Evolutionary conservation across 2,113 vertebrate species (phyloP).

Genomic region (Callipepla squamata): DNA sequence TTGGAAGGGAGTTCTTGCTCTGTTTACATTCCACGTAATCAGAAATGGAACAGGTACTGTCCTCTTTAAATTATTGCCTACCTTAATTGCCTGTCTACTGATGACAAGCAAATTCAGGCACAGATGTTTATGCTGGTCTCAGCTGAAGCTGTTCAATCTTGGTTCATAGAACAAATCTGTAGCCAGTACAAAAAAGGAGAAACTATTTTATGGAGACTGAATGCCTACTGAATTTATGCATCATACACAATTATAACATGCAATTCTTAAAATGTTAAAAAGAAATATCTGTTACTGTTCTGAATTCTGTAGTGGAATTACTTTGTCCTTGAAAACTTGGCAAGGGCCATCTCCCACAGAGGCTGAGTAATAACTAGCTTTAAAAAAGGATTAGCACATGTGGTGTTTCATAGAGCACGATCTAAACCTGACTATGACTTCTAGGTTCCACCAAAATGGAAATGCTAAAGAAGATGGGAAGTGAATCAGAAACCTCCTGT

Average conservation of each 20-base stretch:
- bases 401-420: background rate
- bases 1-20: background rate
- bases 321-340: conserved; percentile 46
- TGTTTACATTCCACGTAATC: background rate
- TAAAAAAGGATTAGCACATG: conserved; percentile 21
- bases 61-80: background rate
- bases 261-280: background rate
- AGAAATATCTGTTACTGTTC: background rate
- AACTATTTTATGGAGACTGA: background rate
- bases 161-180: background rate
- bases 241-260: background rate
- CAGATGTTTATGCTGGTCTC: background rate
- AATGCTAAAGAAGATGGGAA: background rate
- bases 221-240: background rate
- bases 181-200: background rate
- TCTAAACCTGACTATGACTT: background rate
- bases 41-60: background rate
- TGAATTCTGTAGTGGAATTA: background rate
- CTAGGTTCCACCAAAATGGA: background rate
- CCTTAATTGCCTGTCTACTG: background rate
- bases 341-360: conserved; percentile 5
- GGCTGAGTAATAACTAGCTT: conserved; percentile 10
- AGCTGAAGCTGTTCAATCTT: background rate
- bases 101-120: background rate
- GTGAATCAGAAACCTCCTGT: background rate